Percentiles rank a stretch among this genome's conserved stretches.
Evolutionary conservation across 2,888 invertebrate genomes (phyloP).

Genomic region (Spodoptera littoralis): DNA sequence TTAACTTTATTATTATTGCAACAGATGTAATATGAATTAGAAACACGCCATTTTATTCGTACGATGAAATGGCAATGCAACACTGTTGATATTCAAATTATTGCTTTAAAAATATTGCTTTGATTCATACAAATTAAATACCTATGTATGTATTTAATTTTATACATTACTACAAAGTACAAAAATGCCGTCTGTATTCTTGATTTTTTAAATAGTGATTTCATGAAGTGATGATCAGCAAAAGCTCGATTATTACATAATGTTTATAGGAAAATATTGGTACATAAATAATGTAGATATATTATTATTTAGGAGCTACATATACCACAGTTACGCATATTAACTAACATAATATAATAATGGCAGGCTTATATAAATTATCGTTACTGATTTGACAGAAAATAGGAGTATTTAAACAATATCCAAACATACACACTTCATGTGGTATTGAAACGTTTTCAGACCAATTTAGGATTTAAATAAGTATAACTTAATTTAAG

Average conservation of each 20-base stretch:
- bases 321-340: conserved; percentile 11
- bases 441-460: conserved; percentile 4
- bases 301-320: conserved; percentile 3
- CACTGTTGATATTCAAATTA: too few species aligned
- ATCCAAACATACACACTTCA: too few species aligned
- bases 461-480: conserved; percentile 25
- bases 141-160: too few species aligned
- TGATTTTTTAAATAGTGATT: too few species aligned
- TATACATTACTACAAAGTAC: too few species aligned
- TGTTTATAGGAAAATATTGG: too few species aligned
- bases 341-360: conserved; percentile 21
- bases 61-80: too few species aligned
- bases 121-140: too few species aligned
- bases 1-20: conserved; percentile 3
- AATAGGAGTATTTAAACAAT: conserved; percentile 22
- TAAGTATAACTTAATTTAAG: conserved; percentile 21
- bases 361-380: conserved; percentile 38
- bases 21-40: conserved; percentile 6
- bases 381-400: conserved; percentile 20
- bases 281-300: background rate
- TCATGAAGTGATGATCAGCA: too few species aligned
- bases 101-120: too few species aligned
- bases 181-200: too few species aligned
- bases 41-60: background rate
- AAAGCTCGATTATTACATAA: too few species aligned